These are phyloP conservation scores for Chironomus tepperi DNA, from an alignment of 1,140 invertebrate species.

Conservation along the genomic window DNA sequence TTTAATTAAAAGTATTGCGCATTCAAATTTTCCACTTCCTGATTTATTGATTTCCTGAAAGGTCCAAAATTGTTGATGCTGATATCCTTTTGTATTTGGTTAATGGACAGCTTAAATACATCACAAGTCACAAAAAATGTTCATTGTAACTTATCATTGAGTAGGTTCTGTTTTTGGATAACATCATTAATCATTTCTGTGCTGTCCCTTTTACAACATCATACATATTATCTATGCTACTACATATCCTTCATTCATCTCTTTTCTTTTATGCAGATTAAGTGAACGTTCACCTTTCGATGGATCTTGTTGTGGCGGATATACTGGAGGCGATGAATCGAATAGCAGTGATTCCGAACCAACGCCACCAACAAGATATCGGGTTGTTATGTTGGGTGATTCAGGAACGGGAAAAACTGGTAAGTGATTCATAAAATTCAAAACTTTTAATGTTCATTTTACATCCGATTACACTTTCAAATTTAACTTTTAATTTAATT, in stretches of 20 bases:
- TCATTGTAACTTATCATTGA: no score
- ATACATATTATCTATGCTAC: neutral
- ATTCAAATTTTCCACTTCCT: no score
- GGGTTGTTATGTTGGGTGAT: conserved; percentile 74
- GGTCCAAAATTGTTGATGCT: no score
- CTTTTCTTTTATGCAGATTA: conserved; percentile 45
- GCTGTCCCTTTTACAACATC: neutral
- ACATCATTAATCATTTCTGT: neutral
- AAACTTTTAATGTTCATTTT: neutral
- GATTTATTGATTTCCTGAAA: no score
- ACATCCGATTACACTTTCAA: neutral
- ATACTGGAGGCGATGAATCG: conserved; percentile 58
- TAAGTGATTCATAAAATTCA: conserved; percentile 26
- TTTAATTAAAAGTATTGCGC: no score
- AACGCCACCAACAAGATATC: conserved; percentile 44
- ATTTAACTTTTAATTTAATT: neutral
- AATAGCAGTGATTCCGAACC: conserved; percentile 46
- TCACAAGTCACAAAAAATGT: no score
- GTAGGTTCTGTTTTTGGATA: neutral
- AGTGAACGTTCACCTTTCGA: conserved; percentile 74
- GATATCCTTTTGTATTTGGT: no score
- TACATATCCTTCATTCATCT: neutral
- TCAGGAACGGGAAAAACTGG: conserved; percentile 83
- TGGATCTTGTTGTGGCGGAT: conserved; percentile 69
- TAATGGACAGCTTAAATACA: no score